Percentiles rank a stretch among this genome's conserved stretches.
Conservation (phyloP, 2,888 invertebrate genomes). For the Mystacides longicornis region DNA sequence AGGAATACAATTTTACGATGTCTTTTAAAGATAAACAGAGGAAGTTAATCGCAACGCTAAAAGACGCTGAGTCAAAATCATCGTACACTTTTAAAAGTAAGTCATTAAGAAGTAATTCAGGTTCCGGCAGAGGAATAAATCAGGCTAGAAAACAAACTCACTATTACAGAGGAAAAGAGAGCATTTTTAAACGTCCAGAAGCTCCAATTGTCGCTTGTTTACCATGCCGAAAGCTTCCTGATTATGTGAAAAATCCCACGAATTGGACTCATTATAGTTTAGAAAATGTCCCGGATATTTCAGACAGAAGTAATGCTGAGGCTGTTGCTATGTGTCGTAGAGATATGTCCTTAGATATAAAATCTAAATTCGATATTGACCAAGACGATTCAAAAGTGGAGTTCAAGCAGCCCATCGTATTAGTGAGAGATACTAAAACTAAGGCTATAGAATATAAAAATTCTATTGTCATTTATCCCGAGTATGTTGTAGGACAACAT, state of each 20-base stretch:
- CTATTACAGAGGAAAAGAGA: conserved; percentile 64
- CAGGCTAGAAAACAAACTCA: no score
- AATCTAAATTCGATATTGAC: conserved; percentile 27
- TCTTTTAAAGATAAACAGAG: conserved; percentile 57
- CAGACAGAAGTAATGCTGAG: conserved; percentile 67
- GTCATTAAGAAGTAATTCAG: no score
- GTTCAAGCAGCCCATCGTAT: conserved; percentile 32
- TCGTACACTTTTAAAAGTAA: no score
- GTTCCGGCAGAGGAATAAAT: no score
- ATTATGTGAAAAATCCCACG: conserved; percentile 64
- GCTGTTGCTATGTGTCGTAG: conserved; percentile 30
- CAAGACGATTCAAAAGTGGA: conserved; percentile 30
- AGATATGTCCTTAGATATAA: conserved; percentile 24
- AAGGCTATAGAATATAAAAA: conserved; percentile 46
- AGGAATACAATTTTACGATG: no score
- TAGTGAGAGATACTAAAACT: conserved; percentile 25
- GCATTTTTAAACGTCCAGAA: conserved; percentile 71
- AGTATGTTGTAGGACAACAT: conserved; percentile 69
- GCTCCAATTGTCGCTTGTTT: conserved; percentile 54
- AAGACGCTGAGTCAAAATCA: conserved; percentile 57
- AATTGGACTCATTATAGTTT: conserved; percentile 78
- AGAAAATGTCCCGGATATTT: conserved; percentile 72
- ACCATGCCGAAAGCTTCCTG: conserved; percentile 39
- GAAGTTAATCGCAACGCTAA: conserved; percentile 60
- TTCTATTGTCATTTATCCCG: conserved; percentile 72